Evolutionary conservation across 1,140 invertebrate genomes (phyloP).

Genomic region (Zaprionus gabonicus): DNA sequence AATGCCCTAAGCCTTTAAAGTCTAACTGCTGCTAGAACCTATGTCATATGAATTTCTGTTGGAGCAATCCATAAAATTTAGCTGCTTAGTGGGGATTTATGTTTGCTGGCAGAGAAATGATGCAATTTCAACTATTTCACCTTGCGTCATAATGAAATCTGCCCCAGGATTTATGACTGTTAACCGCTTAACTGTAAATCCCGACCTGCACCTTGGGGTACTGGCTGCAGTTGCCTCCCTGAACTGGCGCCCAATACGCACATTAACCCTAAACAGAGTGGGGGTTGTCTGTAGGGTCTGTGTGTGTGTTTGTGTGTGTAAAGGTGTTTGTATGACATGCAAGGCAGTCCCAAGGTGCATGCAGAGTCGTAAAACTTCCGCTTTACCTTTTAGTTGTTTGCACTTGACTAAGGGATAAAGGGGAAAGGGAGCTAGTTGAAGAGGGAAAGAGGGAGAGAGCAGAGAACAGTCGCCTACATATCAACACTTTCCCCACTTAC

Average conservation of each 20-base stretch:
- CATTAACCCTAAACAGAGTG: slow-evolving; percentile 40
- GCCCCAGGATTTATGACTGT: slow-evolving; percentile 37
- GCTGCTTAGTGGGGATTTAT: background rate
- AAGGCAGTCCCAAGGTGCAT: slow-evolving; percentile 35
- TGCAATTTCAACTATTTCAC: slow-evolving; percentile 30
- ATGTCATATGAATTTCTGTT: background rate
- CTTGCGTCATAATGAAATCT: slow-evolving; percentile 12
- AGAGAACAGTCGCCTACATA: slow-evolving; percentile 49
- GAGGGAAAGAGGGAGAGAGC: background rate
- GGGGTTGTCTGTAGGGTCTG: background rate
- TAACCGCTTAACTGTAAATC: slow-evolving; percentile 42
- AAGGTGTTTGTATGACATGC: slow-evolving; percentile 25
- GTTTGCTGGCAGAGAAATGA: background rate
- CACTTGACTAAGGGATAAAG: slow-evolving; percentile 12
- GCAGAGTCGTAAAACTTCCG: slow-evolving; percentile 49
- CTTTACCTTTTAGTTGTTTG: slow-evolving; percentile 54
- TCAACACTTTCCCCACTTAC: slow-evolving; percentile 12
- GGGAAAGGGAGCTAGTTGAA: background rate
- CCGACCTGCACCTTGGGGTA: slow-evolving; percentile 31
- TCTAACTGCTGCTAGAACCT: background rate
- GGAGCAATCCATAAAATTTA: slow-evolving; percentile 10
- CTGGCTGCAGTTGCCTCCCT: slow-evolving; percentile 9
- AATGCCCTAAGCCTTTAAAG: background rate
- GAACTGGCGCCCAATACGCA: slow-evolving; percentile 35
- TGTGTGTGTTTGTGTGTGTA: background rate